These are phyloP conservation scores for Excalfactoria chinensis DNA, from an alignment of 2,113 vertebrate genomes.

Conservation along the genomic window DNA sequence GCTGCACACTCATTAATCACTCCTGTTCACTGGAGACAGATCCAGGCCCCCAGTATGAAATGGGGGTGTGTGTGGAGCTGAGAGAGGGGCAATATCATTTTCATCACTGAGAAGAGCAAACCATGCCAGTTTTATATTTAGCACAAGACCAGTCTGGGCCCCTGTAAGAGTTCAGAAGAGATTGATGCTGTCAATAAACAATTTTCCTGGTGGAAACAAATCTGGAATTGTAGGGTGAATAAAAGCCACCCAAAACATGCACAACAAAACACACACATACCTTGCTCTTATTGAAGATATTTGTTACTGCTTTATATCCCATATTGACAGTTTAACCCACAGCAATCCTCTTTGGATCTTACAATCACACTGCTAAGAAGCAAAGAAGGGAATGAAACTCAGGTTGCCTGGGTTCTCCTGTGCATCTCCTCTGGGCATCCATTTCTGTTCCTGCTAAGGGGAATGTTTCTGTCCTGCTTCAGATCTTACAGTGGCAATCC, in stretches of 20 bases:
- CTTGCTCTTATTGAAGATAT: neutral
- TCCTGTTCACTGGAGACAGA: neutral
- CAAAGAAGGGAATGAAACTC: neutral
- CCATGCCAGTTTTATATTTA: neutral
- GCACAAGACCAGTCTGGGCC: neutral
- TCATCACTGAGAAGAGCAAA: slow-evolving; percentile 24
- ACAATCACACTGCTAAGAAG: neutral
- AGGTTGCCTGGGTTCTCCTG: neutral
- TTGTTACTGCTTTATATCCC: neutral
- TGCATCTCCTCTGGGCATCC: neutral
- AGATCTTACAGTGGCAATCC: neutral
- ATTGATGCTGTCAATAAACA: neutral
- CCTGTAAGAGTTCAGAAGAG: rapidly evolving
- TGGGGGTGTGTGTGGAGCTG: neutral
- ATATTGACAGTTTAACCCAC: neutral
- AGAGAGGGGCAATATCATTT: neutral
- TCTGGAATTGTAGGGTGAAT: neutral
- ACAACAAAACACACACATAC: neutral
- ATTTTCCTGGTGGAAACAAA: neutral
- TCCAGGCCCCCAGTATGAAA: neutral
- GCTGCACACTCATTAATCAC: neutral
- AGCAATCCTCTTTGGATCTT: neutral
- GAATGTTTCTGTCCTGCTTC: neutral
- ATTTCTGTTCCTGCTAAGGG: neutral
- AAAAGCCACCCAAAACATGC: neutral